Evolutionary conservation across 2,888 invertebrate genomes (phyloP).

Genomic region (Malacosoma neustria): DNA sequence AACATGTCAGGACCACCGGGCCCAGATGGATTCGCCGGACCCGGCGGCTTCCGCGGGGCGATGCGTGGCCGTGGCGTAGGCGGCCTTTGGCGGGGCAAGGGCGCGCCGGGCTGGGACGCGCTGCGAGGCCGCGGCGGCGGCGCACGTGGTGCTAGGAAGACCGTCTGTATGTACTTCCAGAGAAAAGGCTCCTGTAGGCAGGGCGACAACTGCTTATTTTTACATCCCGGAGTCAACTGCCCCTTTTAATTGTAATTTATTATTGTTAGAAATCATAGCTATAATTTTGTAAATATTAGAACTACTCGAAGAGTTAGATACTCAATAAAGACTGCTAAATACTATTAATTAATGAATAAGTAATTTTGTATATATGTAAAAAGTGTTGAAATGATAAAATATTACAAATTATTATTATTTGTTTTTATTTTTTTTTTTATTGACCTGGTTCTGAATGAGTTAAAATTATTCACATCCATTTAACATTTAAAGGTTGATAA

Average conservation of each 20-base stretch:
- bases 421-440: neutral
- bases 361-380: constrained; percentile 26
- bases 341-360: constrained; percentile 22
- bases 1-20: constrained; percentile 61
- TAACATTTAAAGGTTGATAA: no score
- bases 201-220: constrained; percentile 87
- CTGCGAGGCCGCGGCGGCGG: constrained; percentile 61
- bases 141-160: constrained; percentile 68
- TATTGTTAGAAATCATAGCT: constrained; percentile 6
- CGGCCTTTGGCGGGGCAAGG: constrained; percentile 69
- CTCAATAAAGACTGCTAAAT: constrained; percentile 39
- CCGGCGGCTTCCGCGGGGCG: constrained; percentile 67
- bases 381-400: neutral
- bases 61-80: constrained; percentile 71
- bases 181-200: constrained; percentile 87
- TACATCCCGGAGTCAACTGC: constrained; percentile 83
- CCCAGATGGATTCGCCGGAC: constrained; percentile 46
- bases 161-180: constrained; percentile 85
- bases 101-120: constrained; percentile 60
- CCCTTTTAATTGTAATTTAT: constrained; percentile 42
- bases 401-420: neutral
- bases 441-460: no score
- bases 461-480: no score
- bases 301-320: constrained; percentile 18
- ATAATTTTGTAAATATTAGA: constrained; percentile 6